phyloP scores from a whole-genome alignment of 1,140 invertebrate species.

The Belonocnema kinseyi region DNA sequence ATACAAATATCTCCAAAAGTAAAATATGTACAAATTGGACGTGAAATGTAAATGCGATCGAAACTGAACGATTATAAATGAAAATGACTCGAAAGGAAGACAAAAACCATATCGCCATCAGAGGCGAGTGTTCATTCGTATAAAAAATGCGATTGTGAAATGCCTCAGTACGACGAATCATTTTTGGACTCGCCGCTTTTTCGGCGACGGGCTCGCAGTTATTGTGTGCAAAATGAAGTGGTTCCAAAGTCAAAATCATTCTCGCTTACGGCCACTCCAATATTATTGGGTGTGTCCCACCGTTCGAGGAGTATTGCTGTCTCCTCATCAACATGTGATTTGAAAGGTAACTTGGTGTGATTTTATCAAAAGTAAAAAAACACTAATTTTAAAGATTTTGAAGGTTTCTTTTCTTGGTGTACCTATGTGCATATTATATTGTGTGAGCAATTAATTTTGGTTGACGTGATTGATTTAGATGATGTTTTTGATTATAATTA shows the following conservation, averaged over 20 bases:
- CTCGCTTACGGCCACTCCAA: conserved; percentile 66
- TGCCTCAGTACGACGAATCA: conserved; percentile 73
- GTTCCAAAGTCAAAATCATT: conserved; percentile 69
- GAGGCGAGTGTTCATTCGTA: neutral
- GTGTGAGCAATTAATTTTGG: too few relatives aligned
- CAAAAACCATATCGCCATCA: neutral
- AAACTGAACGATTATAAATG: too few relatives aligned
- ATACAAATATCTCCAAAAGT: too few relatives aligned
- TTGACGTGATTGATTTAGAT: too few relatives aligned
- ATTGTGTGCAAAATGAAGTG: conserved; percentile 69
- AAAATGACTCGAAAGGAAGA: neutral
- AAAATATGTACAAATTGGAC: too few relatives aligned
- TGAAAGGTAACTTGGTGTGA: conserved; percentile 63
- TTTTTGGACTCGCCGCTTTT: conserved; percentile 71
- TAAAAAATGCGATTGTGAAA: conserved; percentile 37
- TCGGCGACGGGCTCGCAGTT: conserved; percentile 71
- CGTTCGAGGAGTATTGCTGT: conserved; percentile 64
- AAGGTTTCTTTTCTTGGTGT: too few relatives aligned
- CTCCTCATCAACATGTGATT: conserved; percentile 65
- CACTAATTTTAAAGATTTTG: too few relatives aligned
- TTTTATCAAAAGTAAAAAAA: neutral
- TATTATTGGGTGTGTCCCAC: conserved; percentile 69
- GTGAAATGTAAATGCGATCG: too few relatives aligned
- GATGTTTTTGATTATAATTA: too few relatives aligned
- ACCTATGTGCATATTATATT: too few relatives aligned